Evolutionary conservation across 2,888 invertebrate species (phyloP), one percentile per base, ranked within the genome.

Genomic region (Drosophila leonis): DNA sequence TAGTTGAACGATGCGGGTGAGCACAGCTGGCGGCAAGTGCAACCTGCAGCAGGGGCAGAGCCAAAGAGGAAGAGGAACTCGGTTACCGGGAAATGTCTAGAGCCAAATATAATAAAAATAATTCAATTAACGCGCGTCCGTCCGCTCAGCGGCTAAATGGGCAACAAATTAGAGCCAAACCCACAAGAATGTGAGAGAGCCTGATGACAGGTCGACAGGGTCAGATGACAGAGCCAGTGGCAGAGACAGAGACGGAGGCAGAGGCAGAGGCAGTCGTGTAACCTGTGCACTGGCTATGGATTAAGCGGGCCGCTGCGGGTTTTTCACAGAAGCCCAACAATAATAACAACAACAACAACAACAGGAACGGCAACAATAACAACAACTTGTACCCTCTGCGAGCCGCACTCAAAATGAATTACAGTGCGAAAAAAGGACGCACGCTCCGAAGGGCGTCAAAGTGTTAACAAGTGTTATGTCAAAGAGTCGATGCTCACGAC

Each of bases 381-480:
- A 44, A 5, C 60, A 41, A 60, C 41, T 10, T 31, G 35, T 27
- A 18, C 67, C 42, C 48, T 37, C 48, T 39, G 33, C 41, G 46
- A 56, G 41, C 57, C 65, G 57, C 78, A 72, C 83, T 85, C 83
- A 80, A 78, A 72, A 60, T 51, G 83, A 77, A 71, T 83, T 79
- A 85, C 85, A 60, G 74, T 88, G 88, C 85, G 82, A 85, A 83
- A 83, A 82, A 72, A 65, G 75, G 67, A 29, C 74, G 56, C 66
- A 72, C 71, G 72, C 67, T 60, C 33, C 44, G 80, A 72, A 33
- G 85, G 88, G 91, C 75, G 85, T 90, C 87, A 79, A 90, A 83
- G 85, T 90, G 90, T 85, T 90, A 91, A 91, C 91, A 91, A 91
- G 91, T 91, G 91, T 88, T 82, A 72, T 82, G 80, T 78, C 81